phyloP scores from a whole-genome alignment of 2,797 vertebrate species.

The Synanceia verrucosa region DNA sequence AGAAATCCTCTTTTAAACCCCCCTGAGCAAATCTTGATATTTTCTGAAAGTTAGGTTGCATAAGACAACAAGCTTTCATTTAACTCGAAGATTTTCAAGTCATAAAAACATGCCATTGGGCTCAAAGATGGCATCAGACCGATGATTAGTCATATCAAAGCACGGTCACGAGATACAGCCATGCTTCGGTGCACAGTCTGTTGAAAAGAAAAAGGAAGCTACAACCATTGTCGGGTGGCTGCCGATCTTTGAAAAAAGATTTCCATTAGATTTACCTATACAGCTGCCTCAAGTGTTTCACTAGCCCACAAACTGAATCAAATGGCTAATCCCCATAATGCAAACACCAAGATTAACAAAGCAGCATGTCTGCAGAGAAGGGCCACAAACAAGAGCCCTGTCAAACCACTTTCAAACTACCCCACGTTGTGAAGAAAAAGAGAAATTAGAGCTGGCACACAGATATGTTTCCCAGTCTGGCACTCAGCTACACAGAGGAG shows the following conservation, averaged over 20 bases:
- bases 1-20: conserved; percentile 39
- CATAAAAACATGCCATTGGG: conserved; percentile 24
- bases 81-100: conserved; percentile 18
- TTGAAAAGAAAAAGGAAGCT: conserved; percentile 7
- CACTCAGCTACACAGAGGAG: conserved; percentile 63
- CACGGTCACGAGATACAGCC: conserved; percentile 19
- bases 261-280: conserved; percentile 22
- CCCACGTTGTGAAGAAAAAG: conserved; percentile 25
- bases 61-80: conserved; percentile 36
- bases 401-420: conserved; percentile 45
- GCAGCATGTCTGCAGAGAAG: conserved; percentile 29
- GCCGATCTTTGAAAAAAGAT: conserved; percentile 20
- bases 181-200: conserved; percentile 12
- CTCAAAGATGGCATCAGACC: conserved; percentile 40
- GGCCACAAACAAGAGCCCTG: conserved; percentile 31
- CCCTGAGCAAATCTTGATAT: conserved; percentile 7
- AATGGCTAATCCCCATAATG: conserved; percentile 48
- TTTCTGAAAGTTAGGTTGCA: conserved; percentile 20
- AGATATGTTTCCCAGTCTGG: conserved; percentile 49
- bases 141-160: conserved; percentile 45
- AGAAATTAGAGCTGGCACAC: conserved; percentile 41
- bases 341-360: conserved; percentile 51
- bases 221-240: not conserved
- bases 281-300: conserved; percentile 39
- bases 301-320: conserved; percentile 43